Conservation (phyloP, 2,113 vertebrate species). For the Malurus melanocephalus region DNA sequence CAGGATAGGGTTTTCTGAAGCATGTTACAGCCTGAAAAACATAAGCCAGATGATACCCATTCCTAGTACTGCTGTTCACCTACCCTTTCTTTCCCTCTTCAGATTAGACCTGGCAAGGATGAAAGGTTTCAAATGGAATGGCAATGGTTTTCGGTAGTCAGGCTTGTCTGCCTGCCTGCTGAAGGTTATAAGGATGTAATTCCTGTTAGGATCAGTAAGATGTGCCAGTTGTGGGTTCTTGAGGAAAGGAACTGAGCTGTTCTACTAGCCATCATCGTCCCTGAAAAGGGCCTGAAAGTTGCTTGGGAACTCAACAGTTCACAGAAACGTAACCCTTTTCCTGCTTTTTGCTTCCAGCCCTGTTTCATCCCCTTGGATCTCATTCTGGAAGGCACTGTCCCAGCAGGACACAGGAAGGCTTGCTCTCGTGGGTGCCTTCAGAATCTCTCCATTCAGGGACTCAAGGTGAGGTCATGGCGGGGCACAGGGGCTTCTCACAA, state of each 20-base stretch:
- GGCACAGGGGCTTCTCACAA: neutral
- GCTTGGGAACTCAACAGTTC: neutral
- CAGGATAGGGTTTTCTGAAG: neutral
- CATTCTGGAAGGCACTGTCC: neutral
- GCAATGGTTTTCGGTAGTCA: neutral
- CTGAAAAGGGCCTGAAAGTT: neutral
- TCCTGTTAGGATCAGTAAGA: neutral
- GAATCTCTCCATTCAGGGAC: rapidly evolving
- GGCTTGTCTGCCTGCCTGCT: neutral
- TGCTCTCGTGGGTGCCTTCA: rapidly evolving
- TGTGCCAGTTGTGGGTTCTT: neutral
- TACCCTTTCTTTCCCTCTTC: neutral
- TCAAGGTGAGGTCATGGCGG: neutral
- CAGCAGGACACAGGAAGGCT: neutral
- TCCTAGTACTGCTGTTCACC: neutral
- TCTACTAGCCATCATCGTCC: rapidly evolving
- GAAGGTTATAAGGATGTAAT: neutral
- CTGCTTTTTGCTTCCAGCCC: neutral
- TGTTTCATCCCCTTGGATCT: neutral
- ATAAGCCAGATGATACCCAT: neutral
- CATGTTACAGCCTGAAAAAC: neutral
- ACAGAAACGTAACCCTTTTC: neutral
- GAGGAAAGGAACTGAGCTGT: neutral
- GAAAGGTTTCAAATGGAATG: neutral
- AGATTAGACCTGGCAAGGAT: neutral